Evolutionary conservation across 2,888 invertebrate species (phyloP).

Genomic region (Piscicola geometra): DNA sequence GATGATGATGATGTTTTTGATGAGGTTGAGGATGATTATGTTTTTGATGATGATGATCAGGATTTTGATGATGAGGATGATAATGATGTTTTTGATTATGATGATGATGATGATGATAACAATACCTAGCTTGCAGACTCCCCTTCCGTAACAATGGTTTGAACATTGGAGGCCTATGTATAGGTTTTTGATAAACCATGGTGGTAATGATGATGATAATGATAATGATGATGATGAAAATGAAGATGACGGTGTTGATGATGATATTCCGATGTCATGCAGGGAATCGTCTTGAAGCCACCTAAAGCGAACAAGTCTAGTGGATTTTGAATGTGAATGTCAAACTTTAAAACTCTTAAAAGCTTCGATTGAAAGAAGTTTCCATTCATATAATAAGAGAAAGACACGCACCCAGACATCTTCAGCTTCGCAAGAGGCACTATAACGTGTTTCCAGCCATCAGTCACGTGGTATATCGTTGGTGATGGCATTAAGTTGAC

Average conservation of each 20-base stretch:
- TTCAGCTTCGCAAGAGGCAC: background rate
- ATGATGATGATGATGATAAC: background rate
- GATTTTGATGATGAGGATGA: too few species aligned
- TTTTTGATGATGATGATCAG: too few species aligned
- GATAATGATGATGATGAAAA: too few species aligned
- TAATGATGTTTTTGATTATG: too few species aligned
- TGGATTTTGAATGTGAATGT: too few species aligned
- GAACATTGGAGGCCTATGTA: conserved; percentile 1
- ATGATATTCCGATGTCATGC: too few species aligned
- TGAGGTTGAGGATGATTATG: too few species aligned
- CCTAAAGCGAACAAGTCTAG: background rate
- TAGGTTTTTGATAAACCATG: background rate
- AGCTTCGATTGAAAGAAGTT: too few species aligned
- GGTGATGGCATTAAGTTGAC: background rate
- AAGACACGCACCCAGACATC: background rate
- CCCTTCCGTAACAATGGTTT: conserved; percentile 9
- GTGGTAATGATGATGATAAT: background rate
- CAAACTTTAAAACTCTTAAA: too few species aligned
- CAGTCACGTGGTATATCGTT: background rate
- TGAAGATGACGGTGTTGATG: too few species aligned
- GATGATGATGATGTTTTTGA: too few species aligned
- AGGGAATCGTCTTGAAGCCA: background rate
- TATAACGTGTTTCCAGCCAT: background rate
- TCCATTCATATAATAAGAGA: too few species aligned
- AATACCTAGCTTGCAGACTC: background rate